A percentile compares a stretch with the other conserved stretches of the same genome.
Evolutionary conservation across 2,797 vertebrate genomes (phyloP).

Genomic region (Harpagifer antarcticus): DNA sequence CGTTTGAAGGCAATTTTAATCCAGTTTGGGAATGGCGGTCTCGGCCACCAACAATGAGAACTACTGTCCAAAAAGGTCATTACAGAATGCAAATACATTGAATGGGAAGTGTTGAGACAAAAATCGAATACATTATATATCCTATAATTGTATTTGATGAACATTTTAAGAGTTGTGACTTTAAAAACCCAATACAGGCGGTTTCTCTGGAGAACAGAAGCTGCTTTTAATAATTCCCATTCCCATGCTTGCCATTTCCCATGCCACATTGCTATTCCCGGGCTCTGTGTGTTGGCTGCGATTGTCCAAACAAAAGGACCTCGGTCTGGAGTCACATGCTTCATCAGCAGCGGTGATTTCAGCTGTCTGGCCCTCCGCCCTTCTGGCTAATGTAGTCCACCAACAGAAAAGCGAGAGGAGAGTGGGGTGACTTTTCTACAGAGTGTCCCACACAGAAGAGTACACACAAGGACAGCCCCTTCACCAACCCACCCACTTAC

Average conservation of each 20-base stretch:
- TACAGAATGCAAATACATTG: background rate
- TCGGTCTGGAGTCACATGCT: slow-evolving; percentile 78
- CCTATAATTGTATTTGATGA: background rate
- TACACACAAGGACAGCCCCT: slow-evolving; percentile 73
- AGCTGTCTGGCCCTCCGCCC: slow-evolving; percentile 74
- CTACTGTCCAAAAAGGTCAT: background rate
- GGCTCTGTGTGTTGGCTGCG: slow-evolving; percentile 64
- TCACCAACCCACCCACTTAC: slow-evolving; percentile 67
- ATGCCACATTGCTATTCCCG: slow-evolving; percentile 56
- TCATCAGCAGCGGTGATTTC: slow-evolving; percentile 76
- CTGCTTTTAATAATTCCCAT: slow-evolving; percentile 54
- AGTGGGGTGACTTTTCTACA: slow-evolving; percentile 80
- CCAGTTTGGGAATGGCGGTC: background rate
- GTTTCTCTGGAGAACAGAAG: slow-evolving; percentile 11
- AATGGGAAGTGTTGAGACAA: background rate
- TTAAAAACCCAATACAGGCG: background rate
- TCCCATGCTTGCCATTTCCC: slow-evolving; percentile 53
- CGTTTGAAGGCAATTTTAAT: background rate
- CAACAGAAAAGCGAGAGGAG: slow-evolving; percentile 61
- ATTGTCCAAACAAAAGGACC: slow-evolving; percentile 76
- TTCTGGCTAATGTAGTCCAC: slow-evolving; percentile 74
- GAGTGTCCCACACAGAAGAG: slow-evolving; percentile 66
- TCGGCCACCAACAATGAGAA: background rate
- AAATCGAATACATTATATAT: background rate
- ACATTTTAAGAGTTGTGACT: background rate